Base-by-base conservation (phyloP, 2,888 invertebrate species). In the Gibbula magus region DNA sequence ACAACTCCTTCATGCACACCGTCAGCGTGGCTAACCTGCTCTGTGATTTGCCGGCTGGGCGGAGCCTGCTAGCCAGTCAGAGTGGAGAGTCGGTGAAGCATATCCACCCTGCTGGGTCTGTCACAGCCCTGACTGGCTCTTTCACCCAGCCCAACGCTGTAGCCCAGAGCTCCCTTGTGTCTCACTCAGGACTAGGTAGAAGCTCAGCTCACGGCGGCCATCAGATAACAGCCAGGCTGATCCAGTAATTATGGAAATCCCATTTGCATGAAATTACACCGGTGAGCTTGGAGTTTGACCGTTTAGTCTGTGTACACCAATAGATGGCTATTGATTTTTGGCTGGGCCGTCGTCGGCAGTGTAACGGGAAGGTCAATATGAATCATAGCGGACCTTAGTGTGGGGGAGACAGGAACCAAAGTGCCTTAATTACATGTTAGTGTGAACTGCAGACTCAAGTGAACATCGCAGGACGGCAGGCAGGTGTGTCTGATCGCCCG, bases 191-290 rank as follows among this genome's bases (percentile, higher is more conserved):
- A 13, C 45, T 45, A 45, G 45, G 45, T 45, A 45, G 45, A 13
- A 22, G 56, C 56, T 22, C 25, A 25, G 56, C 25, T 25, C 22
- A 56, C 22, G 25, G 20, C 18, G 35, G 39, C 32, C 29, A 70
- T 70, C 70, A 70, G 70, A 70, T 70, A 70, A 70, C 70, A 70
- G 70, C 20, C 70, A 35, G 70, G 32, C 70, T 70, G 70, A 70
- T 70, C 70, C 70, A 70, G 70, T 70, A 70, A 70, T 70, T 70
- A 70, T 32, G 70, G 70, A 70, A 70, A 70, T 70, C 70, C 70
- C 70, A 70, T 70, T 70, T 70, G 70, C 70, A 70, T 70, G 70
- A 70, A 70, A 70, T 70, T 70, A 70, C 35, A 35, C 70, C 20
- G 56, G 70, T 70, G 70, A 70, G 70, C 70, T 70, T 20, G 70